Evolutionary conservation across 23 tunicate species (phyloP).

Genomic region (Styela plicata): DNA sequence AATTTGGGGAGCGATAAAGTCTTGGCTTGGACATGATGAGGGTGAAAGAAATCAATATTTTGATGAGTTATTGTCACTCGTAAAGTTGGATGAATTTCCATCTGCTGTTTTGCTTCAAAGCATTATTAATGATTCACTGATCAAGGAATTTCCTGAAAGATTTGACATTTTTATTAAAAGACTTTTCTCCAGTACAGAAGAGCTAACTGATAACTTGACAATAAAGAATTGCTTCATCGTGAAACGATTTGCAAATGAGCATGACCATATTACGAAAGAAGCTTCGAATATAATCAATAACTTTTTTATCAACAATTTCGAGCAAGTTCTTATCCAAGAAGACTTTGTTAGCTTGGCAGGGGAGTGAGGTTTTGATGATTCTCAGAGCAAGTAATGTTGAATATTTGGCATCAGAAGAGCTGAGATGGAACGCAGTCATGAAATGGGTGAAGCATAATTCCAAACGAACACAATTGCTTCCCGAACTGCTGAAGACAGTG

Average conservation of each 20-base stretch:
- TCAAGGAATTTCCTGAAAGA: neutral
- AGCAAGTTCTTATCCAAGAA: neutral
- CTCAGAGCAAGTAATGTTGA: neutral
- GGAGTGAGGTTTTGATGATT: neutral
- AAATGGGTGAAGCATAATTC: conserved; percentile 5
- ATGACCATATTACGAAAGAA: neutral
- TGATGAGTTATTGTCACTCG: neutral
- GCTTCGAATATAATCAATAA: neutral
- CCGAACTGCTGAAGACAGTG: neutral
- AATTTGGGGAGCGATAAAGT: neutral
- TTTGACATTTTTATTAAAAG: neutral
- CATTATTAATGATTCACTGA: neutral
- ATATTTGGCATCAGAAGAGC: neutral
- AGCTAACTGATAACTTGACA: neutral
- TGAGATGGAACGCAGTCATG: conserved; percentile 8
- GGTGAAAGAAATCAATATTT: neutral
- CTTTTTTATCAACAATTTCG: neutral
- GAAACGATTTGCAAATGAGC: neutral
- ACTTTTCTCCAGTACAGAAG: neutral
- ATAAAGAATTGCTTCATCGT: neutral
- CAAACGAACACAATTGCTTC: neutral
- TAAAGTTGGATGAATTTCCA: neutral
- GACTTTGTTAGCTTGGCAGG: neutral
- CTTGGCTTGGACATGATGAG: neutral
- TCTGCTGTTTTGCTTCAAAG: neutral